Base-by-base conservation (phyloP, 2,888 invertebrate genomes). In the Onthophagus sagittarius region DNA sequence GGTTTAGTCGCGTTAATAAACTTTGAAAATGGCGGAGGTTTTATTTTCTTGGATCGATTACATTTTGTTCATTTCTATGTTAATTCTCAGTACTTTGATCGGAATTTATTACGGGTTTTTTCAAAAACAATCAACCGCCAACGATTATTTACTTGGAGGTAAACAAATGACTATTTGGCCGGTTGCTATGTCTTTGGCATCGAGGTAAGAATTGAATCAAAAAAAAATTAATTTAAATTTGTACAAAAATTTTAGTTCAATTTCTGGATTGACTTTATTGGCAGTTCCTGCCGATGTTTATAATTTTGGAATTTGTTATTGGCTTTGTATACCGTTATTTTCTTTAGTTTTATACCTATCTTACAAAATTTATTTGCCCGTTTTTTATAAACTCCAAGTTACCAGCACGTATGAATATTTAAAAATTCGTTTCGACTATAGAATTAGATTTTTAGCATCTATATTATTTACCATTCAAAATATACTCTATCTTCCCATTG, bases 241-340 rank as follows among this genome's bases (percentile, higher is more conserved):
- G 7, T 11, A 4, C 5, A 1, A 65, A 70, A 33, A 73, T 84
- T 85, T 71, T 83, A 93, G 93, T 80, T 91, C 92, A 77, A 85
- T 93, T 79, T 93, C 93, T 0, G 93, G 93, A 63, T 90, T 93
- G 65, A 92, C 93, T 0, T 84, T 94, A 6, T 86, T 94, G 5
- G 93, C 92, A 0, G 88, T 92, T 5, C 93, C 94, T 0, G 89
- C 93, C 0, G 93, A 94, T 81, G 89, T 93, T 77, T 94, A 94
- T 81, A 86, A 89, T 53, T 89, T 89, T 81, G 94, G 94, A 5
- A 90, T 90, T 0, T 89, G 90, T 77, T 93, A 92, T 80, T 84
- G 85, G 74, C 82, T 86, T 14, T 83, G 85, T 53, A 79, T 83
- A 39, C 76, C 89, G 5, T 84, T 86, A 3, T 85, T 88, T 9